A percentile compares a stretch with the other conserved stretches of the same genome.
These are phyloP conservation scores for Allygus modestus DNA, from an alignment of 2,888 invertebrate species.

Conservation along the genomic window DNA sequence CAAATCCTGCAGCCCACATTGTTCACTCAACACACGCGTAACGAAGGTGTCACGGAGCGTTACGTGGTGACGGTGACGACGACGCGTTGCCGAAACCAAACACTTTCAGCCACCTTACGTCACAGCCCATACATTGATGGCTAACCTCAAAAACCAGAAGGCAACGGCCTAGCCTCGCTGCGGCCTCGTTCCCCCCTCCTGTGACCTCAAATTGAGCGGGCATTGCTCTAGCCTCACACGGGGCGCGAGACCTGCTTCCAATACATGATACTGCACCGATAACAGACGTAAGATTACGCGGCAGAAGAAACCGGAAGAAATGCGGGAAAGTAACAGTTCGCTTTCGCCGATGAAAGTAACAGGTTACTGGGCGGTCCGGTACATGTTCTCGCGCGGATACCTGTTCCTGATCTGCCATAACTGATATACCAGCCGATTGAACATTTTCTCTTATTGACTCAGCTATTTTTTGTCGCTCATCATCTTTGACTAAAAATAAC, in stretches of 20 bases:
- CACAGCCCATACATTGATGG: conserved; percentile 52
- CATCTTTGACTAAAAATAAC: too few species aligned
- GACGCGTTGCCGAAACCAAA: conserved; percentile 8
- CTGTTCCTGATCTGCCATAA: conserved; percentile 19
- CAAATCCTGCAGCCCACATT: too few species aligned
- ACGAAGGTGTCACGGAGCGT: conserved; percentile 4
- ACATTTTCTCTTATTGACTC: neutral
- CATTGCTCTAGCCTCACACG: conserved; percentile 44
- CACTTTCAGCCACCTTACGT: conserved; percentile 38
- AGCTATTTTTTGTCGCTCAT: neutral
- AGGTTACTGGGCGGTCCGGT: neutral
- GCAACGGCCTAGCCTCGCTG: conserved; percentile 80
- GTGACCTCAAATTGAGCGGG: conserved; percentile 43
- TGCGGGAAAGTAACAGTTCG: neutral
- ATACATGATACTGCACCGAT: neutral
- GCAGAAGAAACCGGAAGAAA: conserved; percentile 16
- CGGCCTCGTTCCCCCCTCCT: conserved; percentile 74
- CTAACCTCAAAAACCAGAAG: conserved; percentile 69
- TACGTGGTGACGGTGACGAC: conserved; percentile 9
- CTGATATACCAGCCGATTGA: neutral
- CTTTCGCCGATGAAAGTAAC: conserved; percentile 32
- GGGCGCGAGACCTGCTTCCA: neutral
- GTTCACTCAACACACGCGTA: too few species aligned
- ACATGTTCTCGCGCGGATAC: neutral
- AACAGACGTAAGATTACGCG: conserved; percentile 13